Evolutionary conservation across 2,113 vertebrate species (phyloP).

Genomic region (Corythornis vintsioides): DNA sequence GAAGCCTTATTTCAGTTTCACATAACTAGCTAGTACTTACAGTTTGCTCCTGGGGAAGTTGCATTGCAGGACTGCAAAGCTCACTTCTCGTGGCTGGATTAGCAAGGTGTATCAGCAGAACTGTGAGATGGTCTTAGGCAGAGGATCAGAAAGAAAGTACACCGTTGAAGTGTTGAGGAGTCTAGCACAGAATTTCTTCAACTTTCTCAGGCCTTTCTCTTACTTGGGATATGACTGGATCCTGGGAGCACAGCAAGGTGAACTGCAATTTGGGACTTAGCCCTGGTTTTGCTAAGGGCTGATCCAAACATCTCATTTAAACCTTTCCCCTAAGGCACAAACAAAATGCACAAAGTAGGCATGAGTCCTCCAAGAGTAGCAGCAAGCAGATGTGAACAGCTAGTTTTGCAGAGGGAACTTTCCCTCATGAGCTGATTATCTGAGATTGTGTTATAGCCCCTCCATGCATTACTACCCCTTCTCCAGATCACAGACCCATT

Average conservation of each 20-base stretch:
- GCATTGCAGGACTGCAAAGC: neutral
- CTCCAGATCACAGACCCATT: neutral
- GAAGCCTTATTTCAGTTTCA: neutral
- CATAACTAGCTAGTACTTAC: neutral
- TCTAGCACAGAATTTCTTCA: neutral
- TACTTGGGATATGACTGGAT: neutral
- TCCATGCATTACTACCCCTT: neutral
- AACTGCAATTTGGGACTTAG: neutral
- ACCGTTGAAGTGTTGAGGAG: neutral
- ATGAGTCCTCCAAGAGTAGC: neutral
- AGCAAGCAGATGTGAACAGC: neutral
- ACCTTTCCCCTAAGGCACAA: neutral
- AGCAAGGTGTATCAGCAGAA: neutral
- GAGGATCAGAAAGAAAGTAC: neutral
- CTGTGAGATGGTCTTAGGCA: neutral
- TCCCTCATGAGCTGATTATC: accelerated
- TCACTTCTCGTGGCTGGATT: neutral
- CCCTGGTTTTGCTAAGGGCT: neutral
- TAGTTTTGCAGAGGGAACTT: neutral
- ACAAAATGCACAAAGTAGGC: neutral
- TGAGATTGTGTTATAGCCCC: neutral
- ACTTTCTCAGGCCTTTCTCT: neutral
- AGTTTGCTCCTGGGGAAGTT: neutral
- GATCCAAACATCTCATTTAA: neutral
- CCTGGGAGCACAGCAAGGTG: neutral